Evolutionary conservation across 2,888 invertebrate species (phyloP).

Genomic region (Pteria penguin): DNA sequence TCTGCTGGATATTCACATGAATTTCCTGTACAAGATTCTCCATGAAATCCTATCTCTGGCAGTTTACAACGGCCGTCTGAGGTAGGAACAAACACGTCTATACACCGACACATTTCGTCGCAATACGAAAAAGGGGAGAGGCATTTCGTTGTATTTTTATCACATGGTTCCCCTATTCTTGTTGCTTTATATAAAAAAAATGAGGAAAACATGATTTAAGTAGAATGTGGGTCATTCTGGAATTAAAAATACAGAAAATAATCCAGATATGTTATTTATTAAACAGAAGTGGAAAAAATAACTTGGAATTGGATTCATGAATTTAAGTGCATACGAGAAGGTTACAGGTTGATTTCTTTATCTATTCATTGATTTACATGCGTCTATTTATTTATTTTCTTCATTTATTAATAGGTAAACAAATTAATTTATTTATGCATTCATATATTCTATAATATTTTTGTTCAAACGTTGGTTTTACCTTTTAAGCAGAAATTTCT

Average conservation of each 20-base stretch:
- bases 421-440: no score
- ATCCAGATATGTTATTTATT: no score
- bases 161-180: constrained; percentile 52
- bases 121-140: constrained; percentile 57
- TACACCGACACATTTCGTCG: constrained; percentile 51
- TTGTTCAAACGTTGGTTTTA: no score
- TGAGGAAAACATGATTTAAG: background rate
- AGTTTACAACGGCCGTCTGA: constrained; percentile 60
- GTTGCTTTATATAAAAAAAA: constrained; percentile 36
- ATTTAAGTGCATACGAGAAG: no score
- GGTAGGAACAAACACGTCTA: constrained; percentile 50
- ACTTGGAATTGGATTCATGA: no score
- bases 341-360: no score
- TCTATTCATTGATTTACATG: no score
- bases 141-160: constrained; percentile 44
- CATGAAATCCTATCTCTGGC: constrained; percentile 53
- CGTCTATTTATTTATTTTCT: no score
- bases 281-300: no score
- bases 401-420: no score
- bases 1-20: constrained; percentile 58
- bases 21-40: constrained; percentile 51
- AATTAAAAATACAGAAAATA: no score
- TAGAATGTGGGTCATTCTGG: background rate
- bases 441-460: no score
- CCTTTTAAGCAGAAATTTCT: constrained; percentile 52